phyloP scores from a whole-genome alignment of 2,888 invertebrate genomes.

The Pachydiplax longipennis region DNA sequence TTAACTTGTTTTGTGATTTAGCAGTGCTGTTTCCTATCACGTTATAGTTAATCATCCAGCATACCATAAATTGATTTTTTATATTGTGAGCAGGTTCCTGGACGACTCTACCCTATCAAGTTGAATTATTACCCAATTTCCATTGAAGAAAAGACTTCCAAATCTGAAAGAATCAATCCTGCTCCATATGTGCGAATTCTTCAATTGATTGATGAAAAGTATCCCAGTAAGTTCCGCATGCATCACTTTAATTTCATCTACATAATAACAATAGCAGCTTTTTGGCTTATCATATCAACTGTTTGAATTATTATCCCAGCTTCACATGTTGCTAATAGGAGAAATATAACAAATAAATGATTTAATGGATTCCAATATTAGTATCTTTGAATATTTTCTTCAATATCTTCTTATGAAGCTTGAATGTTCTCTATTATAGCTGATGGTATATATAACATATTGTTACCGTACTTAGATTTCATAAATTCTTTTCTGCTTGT shows the following conservation, averaged over 20 bases:
- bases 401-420: too few species aligned
- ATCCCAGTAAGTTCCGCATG: constrained; percentile 67
- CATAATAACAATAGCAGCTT: not conserved
- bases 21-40: too few species aligned
- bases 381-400: too few species aligned
- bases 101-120: constrained; percentile 91
- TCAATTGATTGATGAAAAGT: constrained; percentile 90
- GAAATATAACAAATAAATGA: too few species aligned
- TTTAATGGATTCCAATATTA: not conserved
- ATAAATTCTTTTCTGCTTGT: not conserved
- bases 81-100: constrained; percentile 76
- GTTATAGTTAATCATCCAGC: too few species aligned
- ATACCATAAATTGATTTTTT: too few species aligned
- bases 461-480: too few species aligned
- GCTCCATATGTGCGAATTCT: constrained; percentile 92
- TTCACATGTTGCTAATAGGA: too few species aligned
- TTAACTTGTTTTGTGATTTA: not conserved
- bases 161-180: constrained; percentile 83
- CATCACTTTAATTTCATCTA: not conserved
- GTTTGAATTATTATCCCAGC: too few species aligned
- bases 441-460: not conserved
- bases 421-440: not conserved
- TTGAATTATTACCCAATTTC: constrained; percentile 81
- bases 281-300: not conserved
- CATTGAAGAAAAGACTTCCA: constrained; percentile 66